Evolutionary conservation across 1,140 invertebrate species (phyloP), one percentile per base, ranked within the genome.

Genomic region (Cecropterus lyciades): DNA sequence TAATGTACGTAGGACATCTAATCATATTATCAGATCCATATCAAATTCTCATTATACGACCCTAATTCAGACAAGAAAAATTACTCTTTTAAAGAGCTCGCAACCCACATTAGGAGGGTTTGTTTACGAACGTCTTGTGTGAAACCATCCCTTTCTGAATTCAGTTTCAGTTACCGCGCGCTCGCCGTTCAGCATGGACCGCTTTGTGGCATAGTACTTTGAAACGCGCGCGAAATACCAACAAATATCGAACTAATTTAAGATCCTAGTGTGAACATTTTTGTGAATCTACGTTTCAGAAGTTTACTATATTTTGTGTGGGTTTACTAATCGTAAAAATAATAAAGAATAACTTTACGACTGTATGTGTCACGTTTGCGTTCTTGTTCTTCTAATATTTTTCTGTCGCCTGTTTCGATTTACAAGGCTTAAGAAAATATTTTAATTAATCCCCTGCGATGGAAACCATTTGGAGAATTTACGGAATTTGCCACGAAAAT

Each of bases 101-200:
- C 27, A 30, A 62, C 46, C 45, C 59, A 40, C 59, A 62, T 51
- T 33, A 46, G 14, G 15, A 15, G 45, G 42, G 59, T 62, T 62
- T 62, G 46, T 62, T 49, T 49, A 62, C 56, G 42, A 24, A 8
- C 17, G 52, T 40, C 52, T 55, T 45, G 56, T 45, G 24, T 27
- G 20, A 16, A 27, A 48, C 43, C 43, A 60, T 45, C 45, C 24
- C 56, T 57, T 59, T 49, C 64, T 67, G 64, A 56, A 56, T 59
- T 45, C 57, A 45, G 69, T 40, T 70, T 67, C 59, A 70, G 69
- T 70, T 13, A 51, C 17, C 55, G 64, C 64, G 45, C 64, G 69
- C 51, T 57, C 33, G 14, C 43, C 64, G 69, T 46, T 51, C 57
- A 27, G 57, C 11, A 65, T 48, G 45, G 57, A 65, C 63, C 56